Base-by-base conservation (phyloP, 2,888 invertebrate species). In the Endomychus coccineus region DNA sequence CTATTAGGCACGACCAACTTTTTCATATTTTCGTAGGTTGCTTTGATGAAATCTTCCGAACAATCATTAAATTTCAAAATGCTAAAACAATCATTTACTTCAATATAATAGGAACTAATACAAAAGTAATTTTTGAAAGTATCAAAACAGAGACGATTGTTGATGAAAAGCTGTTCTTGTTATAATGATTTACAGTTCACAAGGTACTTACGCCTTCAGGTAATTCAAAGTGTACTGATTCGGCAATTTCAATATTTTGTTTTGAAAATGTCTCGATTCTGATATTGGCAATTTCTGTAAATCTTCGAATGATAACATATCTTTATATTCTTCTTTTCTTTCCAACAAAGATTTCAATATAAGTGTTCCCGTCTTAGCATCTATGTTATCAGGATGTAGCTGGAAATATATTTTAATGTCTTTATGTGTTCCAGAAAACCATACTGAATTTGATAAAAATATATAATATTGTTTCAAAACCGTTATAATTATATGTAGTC, bases 211-310 rank as follows among this genome's bases (percentile, higher is more conserved):
- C 55, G 30, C 43, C 39, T 50, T 44, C 17, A 52, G 28, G 42
- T 49, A 56, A 30, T 44, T 41, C 25, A 41, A 36, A 4, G 44
- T 42, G 33, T 46, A 46, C 12, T 42, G 35, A 39, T 50, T 51
- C 2, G 54, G 51, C 13, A 36, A 41, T 32, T 44, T 28, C 4
- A 54, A 16, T 17, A 52, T 42, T 22, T 44, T 41, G 5, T 49
- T 33, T 36, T 48, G 40, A 38, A 53, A 50, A 12, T 21, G 9
- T 16, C 42, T 32, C 12, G 45, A 35, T 25, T 52, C 45, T 9
- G 36, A 24, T 22, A 35, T 27, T 22, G 42, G 39, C 22, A 46
- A 41, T 28, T 46, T 41, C 34, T 49, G 33, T 17, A 41, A 30
- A 2, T 30, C 33, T 17, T 42, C 42, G 29, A 48, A 47, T 10